A percentile compares a stretch with the other conserved stretches of the same genome.
These are phyloP conservation scores for Mungos mungo DNA, from an alignment of 2,113 vertebrate species.

Conservation along the genomic window DNA sequence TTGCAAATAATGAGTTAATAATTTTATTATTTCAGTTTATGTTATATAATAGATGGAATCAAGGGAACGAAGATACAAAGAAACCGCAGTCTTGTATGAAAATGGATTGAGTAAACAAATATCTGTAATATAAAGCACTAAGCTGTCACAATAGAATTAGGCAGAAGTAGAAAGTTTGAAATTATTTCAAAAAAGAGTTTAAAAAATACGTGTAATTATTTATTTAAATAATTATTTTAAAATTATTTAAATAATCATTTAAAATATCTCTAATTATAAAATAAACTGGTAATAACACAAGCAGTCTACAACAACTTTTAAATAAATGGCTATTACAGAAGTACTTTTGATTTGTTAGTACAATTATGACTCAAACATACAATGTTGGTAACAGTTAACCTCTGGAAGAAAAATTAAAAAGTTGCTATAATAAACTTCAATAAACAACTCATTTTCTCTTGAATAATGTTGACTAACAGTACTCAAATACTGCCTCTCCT, in stretches of 20 bases:
- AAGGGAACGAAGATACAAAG: not conserved
- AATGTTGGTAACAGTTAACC: not conserved
- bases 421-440: not conserved
- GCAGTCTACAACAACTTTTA: not conserved
- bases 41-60: not conserved
- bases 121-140: not conserved
- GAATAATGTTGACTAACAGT: not conserved
- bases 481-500: not conserved
- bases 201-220: not conserved
- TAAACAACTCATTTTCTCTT: not conserved
- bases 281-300: not conserved
- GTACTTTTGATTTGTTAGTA: not conserved
- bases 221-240: no score
- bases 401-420: not conserved
- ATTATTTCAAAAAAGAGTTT: not conserved
- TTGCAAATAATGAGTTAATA: not conserved
- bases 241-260: no score
- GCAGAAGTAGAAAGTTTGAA: not conserved
- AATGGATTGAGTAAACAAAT: not conserved
- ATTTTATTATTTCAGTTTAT: not conserved
- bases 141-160: not conserved
- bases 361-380: slow-evolving; percentile 17
- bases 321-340: not conserved
- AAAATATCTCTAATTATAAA: not conserved
- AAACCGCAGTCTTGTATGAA: not conserved